Evolutionary conservation across 2,797 vertebrate species (phyloP), one percentile per base, ranked within the genome.

Genomic region (Scomberomorus guttatus): DNA sequence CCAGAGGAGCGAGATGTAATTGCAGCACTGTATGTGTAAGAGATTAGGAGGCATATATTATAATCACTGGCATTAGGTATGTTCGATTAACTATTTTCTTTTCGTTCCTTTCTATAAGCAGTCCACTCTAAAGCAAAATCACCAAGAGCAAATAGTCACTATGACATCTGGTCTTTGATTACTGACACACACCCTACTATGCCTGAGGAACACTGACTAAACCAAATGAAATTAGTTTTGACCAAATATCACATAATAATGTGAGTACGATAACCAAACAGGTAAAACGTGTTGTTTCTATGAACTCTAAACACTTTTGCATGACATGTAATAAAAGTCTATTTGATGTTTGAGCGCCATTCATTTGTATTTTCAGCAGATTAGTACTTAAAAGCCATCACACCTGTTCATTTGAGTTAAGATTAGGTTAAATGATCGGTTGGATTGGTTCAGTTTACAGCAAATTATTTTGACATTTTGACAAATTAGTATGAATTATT

Each of bases 1-100:
- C 42, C 70, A 78, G 66, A 80, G 18, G 32, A 63, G 25, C 17
- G 37, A 76, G 61, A n/a, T 57, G 58, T 11, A 42, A 72, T 42
- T 68, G 55, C 6, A 62, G 63, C 50, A 69, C 44, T 51, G 22
- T 56, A 46, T 48, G 27, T 56, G 24, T 3, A 67, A 25, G 14
- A 14, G 13, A 42, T 71, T 15, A 46, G 0, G 17, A 37, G 14
- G 4, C 61, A 46, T 6, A 14, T 52, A 57, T 70, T 5, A 17
- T 15, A 46, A 44, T 63, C 18, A 18, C 52, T 54, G 18, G 8
- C n/a, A 37, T 52, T 42, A 32, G 32, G 32, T 8, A 17, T 52
- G 12, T 18, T 46, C 46, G 51, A 52, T 17, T 6, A 7, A 39
- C 60, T 32, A 27, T 4, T 57, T 27, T 44, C 20, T 51, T 57